Evolutionary conservation across 2,888 invertebrate species (phyloP).

Genomic region (Agrotis clavis): DNA sequence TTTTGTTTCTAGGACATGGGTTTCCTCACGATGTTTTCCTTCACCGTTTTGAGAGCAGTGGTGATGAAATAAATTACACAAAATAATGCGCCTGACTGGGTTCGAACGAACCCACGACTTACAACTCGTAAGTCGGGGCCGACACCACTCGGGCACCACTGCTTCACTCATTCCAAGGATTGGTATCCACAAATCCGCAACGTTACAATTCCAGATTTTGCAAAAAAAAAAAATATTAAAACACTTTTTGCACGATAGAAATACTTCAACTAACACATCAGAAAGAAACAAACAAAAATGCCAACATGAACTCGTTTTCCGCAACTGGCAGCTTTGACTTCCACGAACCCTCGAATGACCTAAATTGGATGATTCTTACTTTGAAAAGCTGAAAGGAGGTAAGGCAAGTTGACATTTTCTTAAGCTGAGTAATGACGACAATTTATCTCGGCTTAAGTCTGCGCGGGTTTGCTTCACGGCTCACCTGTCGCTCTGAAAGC

Average conservation of each 20-base stretch:
- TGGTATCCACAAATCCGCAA: neutral
- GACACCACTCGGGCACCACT: too few relatives aligned
- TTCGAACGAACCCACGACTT: too few relatives aligned
- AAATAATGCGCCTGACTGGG: too few relatives aligned
- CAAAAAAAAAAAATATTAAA: neutral
- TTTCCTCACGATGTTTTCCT: too few relatives aligned
- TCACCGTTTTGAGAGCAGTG: too few relatives aligned
- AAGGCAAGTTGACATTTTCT: slow-evolving; percentile 63
- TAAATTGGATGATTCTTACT: slow-evolving; percentile 57
- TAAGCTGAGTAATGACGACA: slow-evolving; percentile 62
- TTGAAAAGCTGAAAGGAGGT: slow-evolving; percentile 59
- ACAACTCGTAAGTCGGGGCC: too few relatives aligned
- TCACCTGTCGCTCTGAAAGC: slow-evolving; percentile 66
- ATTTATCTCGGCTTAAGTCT: slow-evolving; percentile 61
- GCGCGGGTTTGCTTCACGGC: slow-evolving; percentile 50
- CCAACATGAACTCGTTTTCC: slow-evolving; percentile 26
- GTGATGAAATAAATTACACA: too few relatives aligned
- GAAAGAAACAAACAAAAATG: slow-evolving; percentile 7
- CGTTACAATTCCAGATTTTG: neutral
- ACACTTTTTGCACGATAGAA: neutral
- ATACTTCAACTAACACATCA: neutral
- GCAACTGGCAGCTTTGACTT: slow-evolving; percentile 35
- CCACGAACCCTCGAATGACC: slow-evolving; percentile 50
- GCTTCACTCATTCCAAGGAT: too few relatives aligned
- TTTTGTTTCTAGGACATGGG: too few relatives aligned